phyloP scores from a whole-genome alignment of 2,888 invertebrate genomes.

The Blastobasis adustella region DNA sequence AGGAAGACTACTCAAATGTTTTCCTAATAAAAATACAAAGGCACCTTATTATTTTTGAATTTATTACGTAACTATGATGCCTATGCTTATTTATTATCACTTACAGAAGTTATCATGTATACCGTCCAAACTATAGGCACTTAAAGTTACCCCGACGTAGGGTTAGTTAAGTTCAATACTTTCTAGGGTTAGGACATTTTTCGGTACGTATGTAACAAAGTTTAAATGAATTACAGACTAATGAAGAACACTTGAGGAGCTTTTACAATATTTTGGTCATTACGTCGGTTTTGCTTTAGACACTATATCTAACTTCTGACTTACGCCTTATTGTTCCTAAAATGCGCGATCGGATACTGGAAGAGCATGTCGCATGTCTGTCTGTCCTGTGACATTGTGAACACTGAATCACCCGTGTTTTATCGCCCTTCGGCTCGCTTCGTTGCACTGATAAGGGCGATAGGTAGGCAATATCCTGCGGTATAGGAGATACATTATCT shows the following conservation, averaged over 20 bases:
- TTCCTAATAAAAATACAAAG: too few relatives aligned
- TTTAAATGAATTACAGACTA: not conserved
- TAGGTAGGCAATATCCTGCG: conserved; percentile 63
- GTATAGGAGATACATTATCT: conserved; percentile 45
- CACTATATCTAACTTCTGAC: conserved; percentile 19
- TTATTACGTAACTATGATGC: too few relatives aligned
- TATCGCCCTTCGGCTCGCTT: conserved; percentile 62
- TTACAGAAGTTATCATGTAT: too few relatives aligned
- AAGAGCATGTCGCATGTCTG: conserved; percentile 33
- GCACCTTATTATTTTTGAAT: too few relatives aligned
- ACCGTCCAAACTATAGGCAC: too few relatives aligned
- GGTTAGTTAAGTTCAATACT: too few relatives aligned
- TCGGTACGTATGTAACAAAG: not conserved
- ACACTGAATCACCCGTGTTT: conserved; percentile 39
- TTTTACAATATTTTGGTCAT: not conserved
- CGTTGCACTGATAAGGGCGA: conserved; percentile 60
- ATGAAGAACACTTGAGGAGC: not conserved
- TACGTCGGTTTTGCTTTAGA: not conserved
- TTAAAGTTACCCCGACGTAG: too few relatives aligned
- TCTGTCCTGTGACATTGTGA: conserved; percentile 18
- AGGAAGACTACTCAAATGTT: too few relatives aligned
- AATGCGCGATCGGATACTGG: conserved; percentile 45
- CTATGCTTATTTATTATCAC: too few relatives aligned
- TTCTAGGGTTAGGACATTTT: too few relatives aligned
- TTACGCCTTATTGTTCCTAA: conserved; percentile 65